These are phyloP conservation scores for Homalodisca vitripennis DNA, from an alignment of 1,140 invertebrate genomes.

Conservation along the genomic window DNA sequence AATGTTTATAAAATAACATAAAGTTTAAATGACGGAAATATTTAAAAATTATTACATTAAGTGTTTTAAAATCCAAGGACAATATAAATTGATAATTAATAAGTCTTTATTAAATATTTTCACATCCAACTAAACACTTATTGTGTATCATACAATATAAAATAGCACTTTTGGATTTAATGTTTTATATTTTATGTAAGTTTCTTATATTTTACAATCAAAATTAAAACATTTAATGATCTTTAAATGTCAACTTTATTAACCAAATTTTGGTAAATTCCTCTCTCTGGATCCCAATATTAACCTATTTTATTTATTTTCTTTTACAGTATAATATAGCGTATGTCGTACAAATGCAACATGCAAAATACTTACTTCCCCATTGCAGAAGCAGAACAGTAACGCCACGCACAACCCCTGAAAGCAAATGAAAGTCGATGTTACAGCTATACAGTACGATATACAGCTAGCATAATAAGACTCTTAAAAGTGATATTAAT, in stretches of 20 bases:
- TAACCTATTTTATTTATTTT: conserved; percentile 20
- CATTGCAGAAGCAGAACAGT: conserved; percentile 94
- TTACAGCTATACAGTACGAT: background rate
- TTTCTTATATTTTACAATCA: background rate
- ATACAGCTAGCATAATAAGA: no score
- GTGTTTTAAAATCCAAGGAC: background rate
- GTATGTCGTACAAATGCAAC: background rate
- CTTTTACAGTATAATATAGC: background rate
- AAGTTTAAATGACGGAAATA: background rate
- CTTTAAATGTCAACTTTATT: background rate
- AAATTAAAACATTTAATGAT: background rate
- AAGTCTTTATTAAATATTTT: no score
- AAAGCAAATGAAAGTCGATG: conserved; percentile 45
- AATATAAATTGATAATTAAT: background rate
- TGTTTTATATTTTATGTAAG: no score
- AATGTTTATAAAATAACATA: background rate
- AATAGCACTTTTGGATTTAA: no score
- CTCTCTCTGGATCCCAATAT: conserved; percentile 10
- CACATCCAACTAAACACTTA: no score
- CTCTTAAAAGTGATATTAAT: background rate
- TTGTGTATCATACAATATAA: no score
- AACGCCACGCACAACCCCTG: conserved; percentile 89
- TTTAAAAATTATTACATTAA: background rate
- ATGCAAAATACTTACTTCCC: conserved; percentile 72
- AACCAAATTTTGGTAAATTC: background rate